Percentiles rank a stretch among this genome's conserved stretches.
Evolutionary conservation across 2,888 invertebrate genomes (phyloP).

Genomic region (Chrysolina oricalcia): DNA sequence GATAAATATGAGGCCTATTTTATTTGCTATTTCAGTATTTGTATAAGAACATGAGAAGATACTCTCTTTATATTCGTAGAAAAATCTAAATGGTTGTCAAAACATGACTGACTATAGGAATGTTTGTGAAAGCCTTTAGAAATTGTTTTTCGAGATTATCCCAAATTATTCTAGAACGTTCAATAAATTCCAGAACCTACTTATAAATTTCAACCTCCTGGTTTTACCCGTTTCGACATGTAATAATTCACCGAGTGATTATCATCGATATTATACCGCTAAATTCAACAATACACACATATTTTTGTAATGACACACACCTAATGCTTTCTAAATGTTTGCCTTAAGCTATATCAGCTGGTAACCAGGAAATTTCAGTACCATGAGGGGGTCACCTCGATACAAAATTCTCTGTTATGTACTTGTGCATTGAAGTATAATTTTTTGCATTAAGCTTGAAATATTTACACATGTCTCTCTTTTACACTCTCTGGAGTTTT

Average conservation of each 20-base stretch:
- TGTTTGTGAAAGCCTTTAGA: no score
- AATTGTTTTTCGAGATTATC: no score
- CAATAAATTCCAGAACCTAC: not conserved
- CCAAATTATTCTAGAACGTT: not conserved
- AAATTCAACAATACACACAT: constrained; percentile 17
- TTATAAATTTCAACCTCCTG: not conserved
- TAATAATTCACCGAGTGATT: not conserved
- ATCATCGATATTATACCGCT: not conserved
- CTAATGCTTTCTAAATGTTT: constrained; percentile 14
- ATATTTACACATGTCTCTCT: not conserved
- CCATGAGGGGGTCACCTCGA: constrained; percentile 10
- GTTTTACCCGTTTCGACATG: not conserved
- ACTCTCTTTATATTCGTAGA: no score
- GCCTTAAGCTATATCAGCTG: constrained; percentile 22
- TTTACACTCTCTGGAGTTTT: no score
- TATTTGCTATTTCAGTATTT: no score
- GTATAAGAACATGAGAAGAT: no score
- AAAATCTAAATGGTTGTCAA: no score
- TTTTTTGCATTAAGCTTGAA: not conserved
- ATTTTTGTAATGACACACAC: constrained; percentile 11
- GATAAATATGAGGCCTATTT: no score
- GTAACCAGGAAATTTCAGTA: not conserved
- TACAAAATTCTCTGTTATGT: not conserved
- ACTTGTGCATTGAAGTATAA: not conserved
- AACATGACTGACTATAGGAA: no score